Percentiles rank a stretch among this genome's conserved stretches.
Conservation (phyloP, 2,888 invertebrate species). For the Antheraea yamamai region DNA sequence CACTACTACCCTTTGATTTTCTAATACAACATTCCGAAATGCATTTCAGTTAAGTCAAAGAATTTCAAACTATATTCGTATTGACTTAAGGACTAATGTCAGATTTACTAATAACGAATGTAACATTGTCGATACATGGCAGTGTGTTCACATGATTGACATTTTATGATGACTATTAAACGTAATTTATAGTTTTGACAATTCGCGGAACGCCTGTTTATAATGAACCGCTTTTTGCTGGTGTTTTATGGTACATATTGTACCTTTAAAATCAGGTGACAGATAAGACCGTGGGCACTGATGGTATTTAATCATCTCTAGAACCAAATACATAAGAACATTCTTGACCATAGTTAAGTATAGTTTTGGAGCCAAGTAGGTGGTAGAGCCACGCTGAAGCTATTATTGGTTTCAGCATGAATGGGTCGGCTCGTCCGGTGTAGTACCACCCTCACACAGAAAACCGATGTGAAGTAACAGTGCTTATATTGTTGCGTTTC, state of each 20-base stretch:
- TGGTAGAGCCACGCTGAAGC: no score
- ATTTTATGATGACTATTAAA: slow-evolving; percentile 61
- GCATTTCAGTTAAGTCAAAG: neutral
- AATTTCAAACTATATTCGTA: slow-evolving; percentile 35
- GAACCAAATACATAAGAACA: no score
- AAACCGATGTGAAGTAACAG: no score
- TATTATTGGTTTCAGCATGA: no score
- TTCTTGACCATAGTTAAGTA: no score
- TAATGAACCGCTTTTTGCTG: slow-evolving; percentile 57
- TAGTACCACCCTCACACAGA: no score
- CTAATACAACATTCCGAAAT: slow-evolving; percentile 9
- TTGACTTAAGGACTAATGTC: slow-evolving; percentile 23
- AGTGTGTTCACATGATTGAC: slow-evolving; percentile 63
- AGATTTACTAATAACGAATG: neutral
- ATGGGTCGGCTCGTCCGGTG: no score
- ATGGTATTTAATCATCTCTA: neutral
- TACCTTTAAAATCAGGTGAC: slow-evolving; percentile 40
- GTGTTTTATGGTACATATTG: slow-evolving; percentile 48
- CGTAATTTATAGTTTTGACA: slow-evolving; percentile 65
- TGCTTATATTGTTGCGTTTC: no score
- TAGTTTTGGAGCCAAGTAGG: no score
- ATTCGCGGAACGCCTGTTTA: slow-evolving; percentile 71
- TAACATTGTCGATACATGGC: slow-evolving; percentile 34
- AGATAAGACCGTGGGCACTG: slow-evolving; percentile 33
- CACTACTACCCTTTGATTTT: slow-evolving; percentile 51